phyloP scores from a whole-genome alignment of 30 jellyfish, hydroid and myxozoan species.

The Mastigias papua region DNA sequence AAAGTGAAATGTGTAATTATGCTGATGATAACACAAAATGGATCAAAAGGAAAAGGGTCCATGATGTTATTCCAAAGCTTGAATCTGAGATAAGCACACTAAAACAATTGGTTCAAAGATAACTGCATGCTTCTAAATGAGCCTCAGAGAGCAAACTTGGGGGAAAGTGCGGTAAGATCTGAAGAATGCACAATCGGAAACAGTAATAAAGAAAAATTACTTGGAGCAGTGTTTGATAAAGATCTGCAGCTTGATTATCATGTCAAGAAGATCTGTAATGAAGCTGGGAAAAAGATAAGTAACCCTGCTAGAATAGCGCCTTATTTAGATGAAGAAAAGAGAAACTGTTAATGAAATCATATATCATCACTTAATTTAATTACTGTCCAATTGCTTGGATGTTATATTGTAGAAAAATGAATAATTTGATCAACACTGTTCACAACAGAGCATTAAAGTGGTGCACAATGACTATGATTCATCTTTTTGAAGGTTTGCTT shows the following conservation, averaged over 20 bases:
- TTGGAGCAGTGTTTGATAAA: conserved; percentile 22
- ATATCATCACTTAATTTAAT: neutral
- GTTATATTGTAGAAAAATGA: conserved; percentile 3
- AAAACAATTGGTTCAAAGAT: neutral
- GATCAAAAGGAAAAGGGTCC: neutral
- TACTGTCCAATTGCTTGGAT: neutral
- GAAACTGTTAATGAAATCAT: conserved; percentile 9
- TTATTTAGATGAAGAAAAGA: neutral
- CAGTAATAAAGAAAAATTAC: conserved; percentile 14
- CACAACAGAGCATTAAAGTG: conserved; percentile 5
- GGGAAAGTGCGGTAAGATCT: neutral
- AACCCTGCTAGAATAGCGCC: conserved; percentile 42
- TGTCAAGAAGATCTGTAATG: conserved; percentile 16
- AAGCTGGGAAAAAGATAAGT: conserved; percentile 28
- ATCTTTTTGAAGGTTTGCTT: conserved; percentile 3
- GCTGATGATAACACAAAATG: neutral
- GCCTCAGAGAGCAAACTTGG: conserved; percentile 20
- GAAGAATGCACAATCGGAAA: conserved; percentile 15
- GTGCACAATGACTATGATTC: neutral
- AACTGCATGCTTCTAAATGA: neutral
- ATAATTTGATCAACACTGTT: neutral
- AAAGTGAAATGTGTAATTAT: neutral
- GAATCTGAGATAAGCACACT: neutral
- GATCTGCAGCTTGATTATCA: conserved; percentile 29
- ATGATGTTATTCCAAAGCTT: neutral